Conservation (phyloP, 1,140 invertebrate species). For the Lordiphosa stackelbergi region DNA sequence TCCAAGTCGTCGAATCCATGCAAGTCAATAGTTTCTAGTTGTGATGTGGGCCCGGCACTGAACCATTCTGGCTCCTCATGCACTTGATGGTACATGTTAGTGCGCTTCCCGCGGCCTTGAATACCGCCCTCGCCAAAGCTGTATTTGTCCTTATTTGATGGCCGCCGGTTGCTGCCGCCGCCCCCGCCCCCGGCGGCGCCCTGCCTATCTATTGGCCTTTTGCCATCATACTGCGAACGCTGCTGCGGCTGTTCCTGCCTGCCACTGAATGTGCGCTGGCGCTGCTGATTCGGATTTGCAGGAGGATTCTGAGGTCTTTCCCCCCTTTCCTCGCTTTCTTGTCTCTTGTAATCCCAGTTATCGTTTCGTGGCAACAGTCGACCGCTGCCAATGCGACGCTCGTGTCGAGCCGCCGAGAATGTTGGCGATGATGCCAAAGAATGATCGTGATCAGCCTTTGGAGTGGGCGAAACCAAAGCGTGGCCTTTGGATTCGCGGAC, state of each 20-base stretch:
- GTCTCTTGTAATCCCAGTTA: constrained; percentile 80
- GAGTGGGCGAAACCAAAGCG: background rate
- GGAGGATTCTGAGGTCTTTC: constrained; percentile 23
- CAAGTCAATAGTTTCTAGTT: constrained; percentile 94
- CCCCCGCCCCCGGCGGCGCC: too few species aligned
- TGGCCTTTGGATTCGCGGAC: background rate
- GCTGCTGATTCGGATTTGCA: constrained; percentile 19
- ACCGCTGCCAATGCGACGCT: constrained; percentile 85
- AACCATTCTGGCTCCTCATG: constrained; percentile 87
- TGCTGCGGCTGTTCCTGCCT: constrained; percentile 30
- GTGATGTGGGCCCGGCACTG: constrained; percentile 91
- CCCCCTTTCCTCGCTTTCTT: constrained; percentile 32
- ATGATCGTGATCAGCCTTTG: constrained; percentile 22
- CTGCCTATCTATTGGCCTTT: constrained; percentile 25
- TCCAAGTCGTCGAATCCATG: constrained; percentile 89
- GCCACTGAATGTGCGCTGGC: constrained; percentile 23
- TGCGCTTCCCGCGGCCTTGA: constrained; percentile 50
- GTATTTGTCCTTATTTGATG: constrained; percentile 44
- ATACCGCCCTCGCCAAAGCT: constrained; percentile 14
- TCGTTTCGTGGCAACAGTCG: constrained; percentile 82
- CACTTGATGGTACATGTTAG: constrained; percentile 78
- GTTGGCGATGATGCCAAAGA: constrained; percentile 36
- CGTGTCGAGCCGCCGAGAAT: constrained; percentile 42
- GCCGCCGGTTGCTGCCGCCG: constrained; percentile 22
- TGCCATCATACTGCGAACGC: constrained; percentile 29